Base-by-base conservation (phyloP, 2,888 invertebrate species). In the Drosophila birchii region DNA sequence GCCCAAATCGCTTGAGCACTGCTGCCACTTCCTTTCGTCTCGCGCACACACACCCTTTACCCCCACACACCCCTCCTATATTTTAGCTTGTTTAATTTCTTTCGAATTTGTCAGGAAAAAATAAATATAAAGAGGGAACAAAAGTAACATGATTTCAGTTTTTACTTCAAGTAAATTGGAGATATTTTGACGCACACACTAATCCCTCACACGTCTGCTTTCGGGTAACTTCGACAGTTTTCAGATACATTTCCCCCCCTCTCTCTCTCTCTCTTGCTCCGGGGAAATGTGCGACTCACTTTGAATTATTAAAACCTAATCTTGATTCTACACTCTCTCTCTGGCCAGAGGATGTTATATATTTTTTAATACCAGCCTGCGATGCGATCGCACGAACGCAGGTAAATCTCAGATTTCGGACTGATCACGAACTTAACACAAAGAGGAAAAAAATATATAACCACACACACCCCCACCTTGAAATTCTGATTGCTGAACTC, bases 281-380 rank as follows among this genome's bases (percentile, higher is more conserved):
- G 16, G 45, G 16, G 12, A 43, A 43, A 43, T 43, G 45, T 16
- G 45, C 45, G 45, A 47, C 87, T 80, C 87, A 70, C 86, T 81
- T 75, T 84, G 86, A 88, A 86, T 88, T 86, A 86, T 88, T 86
- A 84, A 86, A 86, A 81, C 87, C 85, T 79, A 81, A 86, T 88
- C 86, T 86, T 84, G 88, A 86, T 86, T 88, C 81, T 81, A 75
- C 70, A 58, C 73, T 55, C 73, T 70, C 73, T 61, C 73, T 72
- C 70, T 8, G 4, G 1, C 39, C 20, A 60, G 69, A 44, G 76
- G 55, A 56, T 68, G 64, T 68, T 68, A 57, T 68, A 43, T 55
- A 47, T 76, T 69, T 80, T 67, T 80, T 88, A 86, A 86, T 88
- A 81, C 77, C 75, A 63, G 60, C 66, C 55, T n/a, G 53, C 64